A percentile compares a stretch with the other conserved stretches of the same genome.
These are phyloP conservation scores for Campoplex capitator DNA, from an alignment of 2,888 invertebrate species.

Conservation along the genomic window DNA sequence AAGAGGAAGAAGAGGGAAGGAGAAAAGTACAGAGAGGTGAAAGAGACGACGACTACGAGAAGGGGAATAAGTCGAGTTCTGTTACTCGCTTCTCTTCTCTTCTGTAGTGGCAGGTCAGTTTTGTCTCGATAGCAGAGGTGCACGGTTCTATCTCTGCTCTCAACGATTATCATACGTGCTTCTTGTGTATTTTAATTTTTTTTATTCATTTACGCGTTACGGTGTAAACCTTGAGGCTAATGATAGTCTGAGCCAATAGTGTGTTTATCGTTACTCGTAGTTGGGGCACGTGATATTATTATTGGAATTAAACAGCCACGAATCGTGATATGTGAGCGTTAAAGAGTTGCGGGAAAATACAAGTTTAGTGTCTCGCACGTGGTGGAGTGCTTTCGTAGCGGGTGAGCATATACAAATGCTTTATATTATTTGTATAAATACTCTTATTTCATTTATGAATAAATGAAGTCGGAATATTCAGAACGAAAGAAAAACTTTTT, in stretches of 20 bases:
- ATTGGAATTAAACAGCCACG: slow-evolving; percentile 11
- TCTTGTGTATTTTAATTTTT: neutral
- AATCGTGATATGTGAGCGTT: slow-evolving; percentile 31
- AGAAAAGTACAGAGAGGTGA: slow-evolving; percentile 74
- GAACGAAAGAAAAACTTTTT: neutral
- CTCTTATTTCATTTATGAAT: neutral
- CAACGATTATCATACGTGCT: slow-evolving; percentile 1
- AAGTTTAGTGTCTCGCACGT: slow-evolving; percentile 44
- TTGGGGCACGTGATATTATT: neutral
- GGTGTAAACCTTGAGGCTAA: neutral
- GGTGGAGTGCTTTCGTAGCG: slow-evolving; percentile 25
- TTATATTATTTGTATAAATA: neutral
- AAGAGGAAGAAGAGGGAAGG: slow-evolving; percentile 47
- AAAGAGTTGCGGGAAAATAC: slow-evolving; percentile 19
- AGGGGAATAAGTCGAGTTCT: slow-evolving; percentile 66
- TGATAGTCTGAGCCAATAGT: neutral
- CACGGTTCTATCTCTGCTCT: slow-evolving; percentile 64
- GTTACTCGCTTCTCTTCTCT: slow-evolving; percentile 69
- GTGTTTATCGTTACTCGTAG: neutral
- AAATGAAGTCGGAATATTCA: neutral
- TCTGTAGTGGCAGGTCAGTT: slow-evolving; percentile 81
- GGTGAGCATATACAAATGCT: slow-evolving; percentile 13
- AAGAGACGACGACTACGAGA: slow-evolving; percentile 45
- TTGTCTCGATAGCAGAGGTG: slow-evolving; percentile 76
- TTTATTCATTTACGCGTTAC: slow-evolving; percentile 1